These are phyloP conservation scores for Ectobius pallidus DNA, from an alignment of 2,888 invertebrate species.

Conservation along the genomic window DNA sequence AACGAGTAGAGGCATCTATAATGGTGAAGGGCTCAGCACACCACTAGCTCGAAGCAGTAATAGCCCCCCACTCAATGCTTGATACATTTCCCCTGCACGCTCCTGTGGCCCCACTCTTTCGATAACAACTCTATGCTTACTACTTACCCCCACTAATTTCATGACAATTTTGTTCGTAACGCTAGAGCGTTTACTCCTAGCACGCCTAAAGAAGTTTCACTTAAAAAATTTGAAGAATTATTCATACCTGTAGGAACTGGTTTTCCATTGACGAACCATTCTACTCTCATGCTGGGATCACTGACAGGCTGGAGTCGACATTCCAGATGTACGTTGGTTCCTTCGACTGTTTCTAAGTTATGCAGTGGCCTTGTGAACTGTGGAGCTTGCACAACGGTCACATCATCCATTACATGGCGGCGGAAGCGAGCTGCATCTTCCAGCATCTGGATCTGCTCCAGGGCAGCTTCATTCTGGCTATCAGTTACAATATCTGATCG, in stretches of 20 bases:
- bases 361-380: slow-evolving; percentile 87
- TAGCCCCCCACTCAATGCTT: no score
- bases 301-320: slow-evolving; percentile 90
- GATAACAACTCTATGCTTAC: no score
- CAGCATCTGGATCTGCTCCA: slow-evolving; percentile 89
- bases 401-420: slow-evolving; percentile 77
- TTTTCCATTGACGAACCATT: slow-evolving; percentile 95
- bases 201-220: no score
- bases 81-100: no score
- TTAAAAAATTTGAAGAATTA: no score
- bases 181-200: no score
- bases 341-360: slow-evolving; percentile 88
- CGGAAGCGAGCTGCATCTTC: slow-evolving; percentile 79
- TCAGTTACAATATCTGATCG: slow-evolving; percentile 84
- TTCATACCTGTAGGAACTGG: slow-evolving; percentile 84
- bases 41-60: no score
- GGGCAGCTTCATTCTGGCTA: slow-evolving; percentile 88
- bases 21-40: no score
- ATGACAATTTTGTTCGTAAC: no score
- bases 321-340: slow-evolving; percentile 91
- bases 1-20: no score
- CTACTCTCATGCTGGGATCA: slow-evolving; percentile 89
- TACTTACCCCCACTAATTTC: no score
- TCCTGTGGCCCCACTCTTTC: no score
- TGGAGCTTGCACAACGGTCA: slow-evolving; percentile 82